A percentile compares a stretch with the other conserved stretches of the same genome.
These are phyloP conservation scores for Maconellicoccus hirsutus DNA, from an alignment of 1,140 invertebrate species.

Conservation along the genomic window DNA sequence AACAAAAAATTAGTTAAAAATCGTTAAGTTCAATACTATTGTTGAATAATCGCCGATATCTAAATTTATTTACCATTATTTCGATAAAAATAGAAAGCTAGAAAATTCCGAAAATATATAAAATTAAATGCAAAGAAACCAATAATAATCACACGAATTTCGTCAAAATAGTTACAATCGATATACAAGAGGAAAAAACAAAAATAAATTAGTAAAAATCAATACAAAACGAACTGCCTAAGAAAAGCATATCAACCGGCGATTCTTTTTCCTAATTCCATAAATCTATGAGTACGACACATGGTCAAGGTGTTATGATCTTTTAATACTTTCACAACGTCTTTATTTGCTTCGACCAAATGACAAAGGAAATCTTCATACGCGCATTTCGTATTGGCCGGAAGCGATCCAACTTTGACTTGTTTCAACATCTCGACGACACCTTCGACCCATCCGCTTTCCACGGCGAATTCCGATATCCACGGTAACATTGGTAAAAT, in stretches of 20 bases:
- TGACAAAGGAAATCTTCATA: constrained; percentile 80
- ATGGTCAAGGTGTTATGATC: constrained; percentile 68
- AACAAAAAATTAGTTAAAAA: background rate
- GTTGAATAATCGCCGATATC: no score
- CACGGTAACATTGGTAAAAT: constrained; percentile 68
- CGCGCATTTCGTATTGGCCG: constrained; percentile 70
- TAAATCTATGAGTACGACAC: constrained; percentile 72
- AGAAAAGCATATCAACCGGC: background rate
- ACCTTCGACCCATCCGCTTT: constrained; percentile 82
- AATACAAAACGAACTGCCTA: background rate
- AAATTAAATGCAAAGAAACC: no score
- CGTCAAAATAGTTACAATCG: no score
- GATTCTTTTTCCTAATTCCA: constrained; percentile 67
- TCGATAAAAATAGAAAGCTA: no score
- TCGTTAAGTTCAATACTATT: background rate
- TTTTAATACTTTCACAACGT: constrained; percentile 61
- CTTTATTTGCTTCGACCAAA: constrained; percentile 66
- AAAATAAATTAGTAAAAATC: background rate
- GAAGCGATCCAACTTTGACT: constrained; percentile 66
- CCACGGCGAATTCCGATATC: constrained; percentile 80
- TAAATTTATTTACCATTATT: no score
- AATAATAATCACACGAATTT: no score
- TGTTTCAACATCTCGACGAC: constrained; percentile 67
- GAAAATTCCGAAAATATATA: no score
- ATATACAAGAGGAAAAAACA: no score